Evolutionary conservation across 2,113 vertebrate species (phyloP), one percentile per base, ranked within the genome.

Genomic region (Antidorcas marsupialis): DNA sequence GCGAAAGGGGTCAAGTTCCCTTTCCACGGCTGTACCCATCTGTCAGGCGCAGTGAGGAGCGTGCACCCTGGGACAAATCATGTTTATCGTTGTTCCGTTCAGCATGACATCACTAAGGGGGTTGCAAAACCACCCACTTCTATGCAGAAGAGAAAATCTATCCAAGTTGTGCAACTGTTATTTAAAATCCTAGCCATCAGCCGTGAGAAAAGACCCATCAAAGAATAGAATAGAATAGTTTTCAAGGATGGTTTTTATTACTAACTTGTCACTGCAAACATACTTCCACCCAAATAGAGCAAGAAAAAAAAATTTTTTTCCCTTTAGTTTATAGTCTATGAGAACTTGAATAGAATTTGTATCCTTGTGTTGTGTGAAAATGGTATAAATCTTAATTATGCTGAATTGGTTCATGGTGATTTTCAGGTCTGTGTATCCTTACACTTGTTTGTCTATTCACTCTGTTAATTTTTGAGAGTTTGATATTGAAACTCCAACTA

Each of bases 251-350:
- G 50, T 45, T 94, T 94, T 95, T 90, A 74, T 95, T 83, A 84
- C 87, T 62, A 62, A 71, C 30, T 62, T 94, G 88, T 90, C 95
- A 89, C 92, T 71, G 81, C 53, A 95, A 90, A 96, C 93, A 60
- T 47, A 39, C 85, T 84, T 91, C 83, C 81, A 76, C 45, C 47
- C 71, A 92, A 85, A 94, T 10, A 95, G 71, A 95, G 92, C 21
- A 83, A 83, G 79, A 82, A 97, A 71, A 83, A 84, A 82, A 97
- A 0, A 5, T 52, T 16, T 3, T 74, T 39, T 71, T 39, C 36
- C 71, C 12, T 74, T 6, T 74, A 43, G 21, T 74, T 74, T 43
- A 27, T 43, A 76, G 71, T 76, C 36, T 43, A 43, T 76, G 71
- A 43, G 36, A 43, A 76, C 36, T 76, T 43, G 71, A 76, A 76